Conservation (phyloP, 2,888 invertebrate species). For the Luperina nickerlii region DNA sequence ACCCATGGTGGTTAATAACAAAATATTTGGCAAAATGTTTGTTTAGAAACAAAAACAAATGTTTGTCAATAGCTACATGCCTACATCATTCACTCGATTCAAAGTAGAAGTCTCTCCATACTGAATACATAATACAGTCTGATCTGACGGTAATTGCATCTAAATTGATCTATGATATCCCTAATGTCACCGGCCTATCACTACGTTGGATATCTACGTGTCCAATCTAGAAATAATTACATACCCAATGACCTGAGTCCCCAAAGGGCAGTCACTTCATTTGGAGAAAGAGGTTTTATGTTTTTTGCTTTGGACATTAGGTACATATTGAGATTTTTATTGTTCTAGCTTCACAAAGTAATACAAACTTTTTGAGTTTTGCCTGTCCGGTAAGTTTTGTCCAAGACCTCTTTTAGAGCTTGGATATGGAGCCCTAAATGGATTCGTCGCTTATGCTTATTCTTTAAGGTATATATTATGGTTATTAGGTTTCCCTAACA, state of each 20-base stretch:
- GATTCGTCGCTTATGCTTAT: no score
- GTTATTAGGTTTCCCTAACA: no score
- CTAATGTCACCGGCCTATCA: neutral
- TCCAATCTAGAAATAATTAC: slow-evolving; percentile 16
- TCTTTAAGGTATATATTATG: no score
- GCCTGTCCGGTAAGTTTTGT: no score
- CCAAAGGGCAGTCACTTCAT: neutral
- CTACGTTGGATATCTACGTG: neutral
- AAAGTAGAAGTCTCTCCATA: no score
- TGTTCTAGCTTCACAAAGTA: neutral
- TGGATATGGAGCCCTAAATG: neutral
- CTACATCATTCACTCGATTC: neutral
- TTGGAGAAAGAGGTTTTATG: neutral
- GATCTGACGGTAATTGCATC: neutral
- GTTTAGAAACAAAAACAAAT: neutral
- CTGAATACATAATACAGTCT: neutral
- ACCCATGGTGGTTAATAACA: neutral
- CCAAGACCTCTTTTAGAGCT: neutral
- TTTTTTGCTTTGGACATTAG: neutral
- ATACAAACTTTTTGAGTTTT: no score
- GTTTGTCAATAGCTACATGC: neutral
- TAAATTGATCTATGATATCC: neutral
- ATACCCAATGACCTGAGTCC: neutral
- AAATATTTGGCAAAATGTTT: no score
- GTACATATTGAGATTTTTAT: neutral